Conservation (phyloP, 2,113 vertebrate species). For the Hippocampus zosterae region DNA sequence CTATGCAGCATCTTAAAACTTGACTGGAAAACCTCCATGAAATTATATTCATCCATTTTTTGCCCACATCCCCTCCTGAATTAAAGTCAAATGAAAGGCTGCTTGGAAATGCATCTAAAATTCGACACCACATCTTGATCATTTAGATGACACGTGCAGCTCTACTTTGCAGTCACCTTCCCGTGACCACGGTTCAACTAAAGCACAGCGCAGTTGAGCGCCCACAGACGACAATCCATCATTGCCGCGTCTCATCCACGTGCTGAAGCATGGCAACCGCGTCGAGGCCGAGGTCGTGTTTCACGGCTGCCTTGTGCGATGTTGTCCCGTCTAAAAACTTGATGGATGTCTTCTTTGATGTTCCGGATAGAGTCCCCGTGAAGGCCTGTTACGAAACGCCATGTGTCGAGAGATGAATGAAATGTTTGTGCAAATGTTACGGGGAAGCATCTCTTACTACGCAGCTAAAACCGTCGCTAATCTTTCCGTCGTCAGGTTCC, state of each 20-base stretch:
- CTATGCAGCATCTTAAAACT: too few species aligned
- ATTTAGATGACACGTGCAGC: too few species aligned
- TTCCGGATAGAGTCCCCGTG: conserved; percentile 19
- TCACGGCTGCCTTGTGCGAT: conserved; percentile 15
- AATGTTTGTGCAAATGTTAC: not conserved
- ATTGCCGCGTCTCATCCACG: not conserved
- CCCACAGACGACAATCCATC: not conserved
- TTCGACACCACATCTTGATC: too few species aligned
- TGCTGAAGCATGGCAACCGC: not conserved
- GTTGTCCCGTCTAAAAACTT: not conserved
- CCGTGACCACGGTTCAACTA: too few species aligned
- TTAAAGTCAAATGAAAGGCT: too few species aligned
- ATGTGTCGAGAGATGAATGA: conserved; percentile 31
- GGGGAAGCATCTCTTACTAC: not conserved
- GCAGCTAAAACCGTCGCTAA: not conserved
- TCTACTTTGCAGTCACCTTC: too few species aligned
- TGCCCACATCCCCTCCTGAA: too few species aligned
- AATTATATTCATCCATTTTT: too few species aligned
- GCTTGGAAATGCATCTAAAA: too few species aligned
- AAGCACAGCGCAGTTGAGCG: not conserved
- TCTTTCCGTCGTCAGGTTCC: not conserved
- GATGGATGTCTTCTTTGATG: conserved; percentile 49
- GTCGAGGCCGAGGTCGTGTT: conserved; percentile 28
- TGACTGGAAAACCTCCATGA: too few species aligned
- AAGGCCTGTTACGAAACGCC: conserved; percentile 41